Evolutionary conservation across 1,140 invertebrate species (phyloP).

Genomic region (Dinoponera quadriceps): DNA sequence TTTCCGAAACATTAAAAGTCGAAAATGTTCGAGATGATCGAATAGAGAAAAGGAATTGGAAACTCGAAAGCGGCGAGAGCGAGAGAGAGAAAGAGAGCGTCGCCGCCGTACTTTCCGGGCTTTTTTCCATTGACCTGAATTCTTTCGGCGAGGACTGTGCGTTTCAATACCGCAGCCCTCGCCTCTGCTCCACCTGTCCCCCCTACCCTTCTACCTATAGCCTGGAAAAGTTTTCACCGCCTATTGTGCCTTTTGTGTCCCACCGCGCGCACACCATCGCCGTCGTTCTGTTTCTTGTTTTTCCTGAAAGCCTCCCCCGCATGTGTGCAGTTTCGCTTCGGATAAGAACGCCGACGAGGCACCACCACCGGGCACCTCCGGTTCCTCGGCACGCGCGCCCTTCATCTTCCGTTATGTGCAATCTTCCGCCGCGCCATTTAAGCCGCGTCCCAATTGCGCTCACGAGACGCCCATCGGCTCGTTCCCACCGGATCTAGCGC

Average conservation of each 20-base stretch:
- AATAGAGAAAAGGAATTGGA: constrained; percentile 24
- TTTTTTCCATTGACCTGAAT: constrained; percentile 66
- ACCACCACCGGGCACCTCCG: background rate
- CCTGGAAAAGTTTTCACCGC: constrained; percentile 65
- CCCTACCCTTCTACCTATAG: constrained; percentile 9
- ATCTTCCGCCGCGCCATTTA: constrained; percentile 45
- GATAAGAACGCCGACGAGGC: constrained; percentile 54
- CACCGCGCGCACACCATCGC: constrained; percentile 19
- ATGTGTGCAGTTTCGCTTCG: constrained; percentile 26
- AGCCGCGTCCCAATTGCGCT: constrained; percentile 27
- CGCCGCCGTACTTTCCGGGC: constrained; percentile 6
- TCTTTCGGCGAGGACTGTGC: constrained; percentile 44
- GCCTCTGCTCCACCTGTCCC: background rate
- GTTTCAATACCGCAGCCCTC: constrained; percentile 45
- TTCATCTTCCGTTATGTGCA: constrained; percentile 20
- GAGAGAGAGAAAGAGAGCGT: constrained; percentile 29
- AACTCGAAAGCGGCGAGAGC: constrained; percentile 47
- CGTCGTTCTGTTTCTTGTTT: constrained; percentile 60
- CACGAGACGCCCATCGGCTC: background rate
- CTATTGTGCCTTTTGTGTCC: constrained; percentile 67
- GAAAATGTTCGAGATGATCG: constrained; percentile 26
- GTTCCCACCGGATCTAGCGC: constrained; percentile 16
- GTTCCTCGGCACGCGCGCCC: constrained; percentile 11
- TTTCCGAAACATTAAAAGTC: constrained; percentile 30
- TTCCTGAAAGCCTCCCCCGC: background rate